Evolutionary conservation across 2,888 invertebrate species (phyloP).

Genomic region (Oligia fasciuncula): DNA sequence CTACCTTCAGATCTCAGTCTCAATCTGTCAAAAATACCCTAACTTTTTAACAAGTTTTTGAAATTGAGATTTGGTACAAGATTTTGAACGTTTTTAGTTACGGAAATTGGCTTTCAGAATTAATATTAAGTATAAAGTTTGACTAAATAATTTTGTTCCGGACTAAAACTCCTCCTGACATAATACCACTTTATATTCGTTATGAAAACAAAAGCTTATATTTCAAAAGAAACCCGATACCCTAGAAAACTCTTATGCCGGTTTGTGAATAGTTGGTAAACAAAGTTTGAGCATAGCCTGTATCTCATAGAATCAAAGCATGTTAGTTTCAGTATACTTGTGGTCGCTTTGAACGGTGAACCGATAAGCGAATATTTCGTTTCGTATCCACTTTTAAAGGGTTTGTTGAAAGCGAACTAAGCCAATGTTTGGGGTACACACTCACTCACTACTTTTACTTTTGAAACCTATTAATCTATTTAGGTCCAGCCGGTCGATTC

Average conservation of each 20-base stretch:
- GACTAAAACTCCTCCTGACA: neutral
- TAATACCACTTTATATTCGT: neutral
- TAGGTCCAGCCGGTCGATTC: too few relatives aligned
- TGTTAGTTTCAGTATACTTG: slow-evolving; percentile 54
- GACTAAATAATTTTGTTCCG: neutral
- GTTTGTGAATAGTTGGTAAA: slow-evolving; percentile 52
- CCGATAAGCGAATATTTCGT: slow-evolving; percentile 50
- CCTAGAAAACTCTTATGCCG: slow-evolving; percentile 29
- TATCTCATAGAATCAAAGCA: slow-evolving; percentile 58
- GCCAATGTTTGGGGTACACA: slow-evolving; percentile 6
- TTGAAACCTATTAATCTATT: neutral
- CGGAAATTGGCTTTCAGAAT: neutral
- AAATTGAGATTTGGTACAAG: too few relatives aligned
- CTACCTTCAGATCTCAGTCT: neutral
- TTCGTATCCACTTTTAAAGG: slow-evolving; percentile 14
- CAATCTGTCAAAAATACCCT: neutral
- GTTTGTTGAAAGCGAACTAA: slow-evolving; percentile 18
- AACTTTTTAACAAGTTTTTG: neutral
- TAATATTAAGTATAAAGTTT: too few relatives aligned
- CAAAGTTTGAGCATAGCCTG: slow-evolving; percentile 37
- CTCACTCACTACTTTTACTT: neutral
- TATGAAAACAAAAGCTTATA: slow-evolving; percentile 36
- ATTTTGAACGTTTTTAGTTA: neutral
- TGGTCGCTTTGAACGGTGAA: slow-evolving; percentile 56
- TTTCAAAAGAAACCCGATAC: slow-evolving; percentile 50